Percentiles rank a stretch among this genome's conserved stretches.
These are phyloP conservation scores for Ditylenchus weischeri DNA, from an alignment of 2,888 invertebrate species.

Conservation along the genomic window DNA sequence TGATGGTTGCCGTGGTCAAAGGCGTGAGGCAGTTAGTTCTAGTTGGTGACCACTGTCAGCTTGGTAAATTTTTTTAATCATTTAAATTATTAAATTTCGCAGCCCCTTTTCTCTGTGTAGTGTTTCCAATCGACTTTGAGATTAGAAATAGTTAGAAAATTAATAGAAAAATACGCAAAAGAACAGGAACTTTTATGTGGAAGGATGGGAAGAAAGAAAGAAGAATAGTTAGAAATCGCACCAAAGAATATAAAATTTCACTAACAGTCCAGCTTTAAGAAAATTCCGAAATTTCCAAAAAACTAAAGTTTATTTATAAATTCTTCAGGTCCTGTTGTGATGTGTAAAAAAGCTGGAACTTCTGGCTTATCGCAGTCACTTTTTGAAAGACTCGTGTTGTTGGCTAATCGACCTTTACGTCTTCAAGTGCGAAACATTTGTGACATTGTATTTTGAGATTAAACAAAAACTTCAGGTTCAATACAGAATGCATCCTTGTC, in stretches of 20 bases:
- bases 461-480: constrained; percentile 64
- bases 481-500: constrained; percentile 97
- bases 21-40: constrained; percentile 94
- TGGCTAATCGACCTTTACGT: constrained; percentile 92
- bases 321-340: constrained; percentile 32
- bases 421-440: constrained; percentile 61
- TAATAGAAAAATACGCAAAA: too few species aligned
- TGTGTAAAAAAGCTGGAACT: constrained; percentile 60
- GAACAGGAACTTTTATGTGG: too few species aligned
- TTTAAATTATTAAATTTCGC: constrained; percentile 79
- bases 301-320: too few species aligned
- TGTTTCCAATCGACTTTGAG: not conserved
- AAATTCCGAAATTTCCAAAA: constrained; percentile 14
- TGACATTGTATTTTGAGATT: too few species aligned
- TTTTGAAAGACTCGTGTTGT: constrained; percentile 91
- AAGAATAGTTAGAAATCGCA: not conserved
- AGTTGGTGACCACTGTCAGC: constrained; percentile 88
- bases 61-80: constrained; percentile 66
- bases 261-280: not conserved
- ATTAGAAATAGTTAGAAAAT: too few species aligned
- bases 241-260: too few species aligned
- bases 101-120: constrained; percentile 70
- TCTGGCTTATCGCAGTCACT: constrained; percentile 94
- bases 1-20: constrained; percentile 90
- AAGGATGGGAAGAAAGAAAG: too few species aligned